Conservation (phyloP, 2,888 invertebrate genomes). For the Thalpophila matura region DNA sequence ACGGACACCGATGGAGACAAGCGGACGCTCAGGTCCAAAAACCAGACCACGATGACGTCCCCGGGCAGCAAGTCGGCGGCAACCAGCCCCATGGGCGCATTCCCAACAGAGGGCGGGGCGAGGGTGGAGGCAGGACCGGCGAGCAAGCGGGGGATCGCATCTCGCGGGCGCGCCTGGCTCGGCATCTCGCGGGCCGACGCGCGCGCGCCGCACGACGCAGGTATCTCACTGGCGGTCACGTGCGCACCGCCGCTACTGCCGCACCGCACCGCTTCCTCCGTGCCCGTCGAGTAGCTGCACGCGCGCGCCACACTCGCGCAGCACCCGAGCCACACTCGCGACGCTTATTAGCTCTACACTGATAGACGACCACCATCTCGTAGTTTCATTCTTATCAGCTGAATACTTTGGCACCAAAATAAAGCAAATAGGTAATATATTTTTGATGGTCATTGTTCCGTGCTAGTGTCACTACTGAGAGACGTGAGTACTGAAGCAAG, state of each 20-base stretch:
- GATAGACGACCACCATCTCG: conserved; percentile 16
- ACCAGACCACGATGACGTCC: conserved; percentile 72
- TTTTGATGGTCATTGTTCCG: conserved; percentile 11
- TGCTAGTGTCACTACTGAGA: conserved; percentile 13
- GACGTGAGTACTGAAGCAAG: background rate
- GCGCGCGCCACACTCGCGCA: conserved; percentile 14
- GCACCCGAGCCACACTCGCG: conserved; percentile 4
- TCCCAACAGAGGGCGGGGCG: conserved; percentile 39
- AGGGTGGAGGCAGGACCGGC: conserved; percentile 49
- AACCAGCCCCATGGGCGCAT: conserved; percentile 71
- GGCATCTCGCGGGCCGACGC: conserved; percentile 48
- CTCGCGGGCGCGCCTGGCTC: conserved; percentile 65
- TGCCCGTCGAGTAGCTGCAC: conserved; percentile 76
- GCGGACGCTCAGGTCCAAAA: conserved; percentile 52
- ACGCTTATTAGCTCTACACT: conserved; percentile 26
- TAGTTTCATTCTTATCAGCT: conserved; percentile 25
- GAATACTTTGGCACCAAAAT: conserved; percentile 30
- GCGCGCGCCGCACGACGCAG: conserved; percentile 67
- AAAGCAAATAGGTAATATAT: conserved; percentile 21
- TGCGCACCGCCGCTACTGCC: conserved; percentile 69
- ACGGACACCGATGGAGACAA: conserved; percentile 50
- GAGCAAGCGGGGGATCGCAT: conserved; percentile 62
- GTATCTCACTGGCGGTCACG: conserved; percentile 63
- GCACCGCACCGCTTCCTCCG: conserved; percentile 79
- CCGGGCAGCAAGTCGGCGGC: conserved; percentile 72